Conservation (phyloP, 2,888 invertebrate species). For the Macrophya alboannulata region DNA sequence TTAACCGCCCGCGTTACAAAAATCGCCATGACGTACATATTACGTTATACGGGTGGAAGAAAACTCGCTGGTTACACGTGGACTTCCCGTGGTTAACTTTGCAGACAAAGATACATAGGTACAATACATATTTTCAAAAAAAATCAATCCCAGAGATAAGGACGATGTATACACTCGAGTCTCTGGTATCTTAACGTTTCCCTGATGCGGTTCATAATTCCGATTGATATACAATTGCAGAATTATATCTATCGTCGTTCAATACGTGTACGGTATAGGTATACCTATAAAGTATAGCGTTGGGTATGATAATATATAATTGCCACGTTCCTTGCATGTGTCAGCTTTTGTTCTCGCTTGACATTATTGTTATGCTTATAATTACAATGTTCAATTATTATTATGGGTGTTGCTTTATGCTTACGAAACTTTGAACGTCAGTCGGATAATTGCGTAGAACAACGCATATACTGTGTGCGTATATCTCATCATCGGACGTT, state of each 20-base stretch:
- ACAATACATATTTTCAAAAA: background rate
- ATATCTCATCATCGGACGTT: background rate
- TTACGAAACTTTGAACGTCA: slow-evolving; percentile 41
- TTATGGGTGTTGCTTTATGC: no score
- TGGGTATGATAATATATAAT: background rate
- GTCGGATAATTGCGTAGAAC: background rate
- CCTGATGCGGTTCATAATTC: background rate
- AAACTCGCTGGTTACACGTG: slow-evolving; percentile 15
- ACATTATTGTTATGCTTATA: background rate
- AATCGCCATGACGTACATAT: background rate
- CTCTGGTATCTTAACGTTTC: background rate
- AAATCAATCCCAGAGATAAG: background rate
- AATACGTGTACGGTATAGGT: background rate
- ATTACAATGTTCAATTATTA: background rate
- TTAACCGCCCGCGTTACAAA: background rate
- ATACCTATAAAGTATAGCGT: background rate
- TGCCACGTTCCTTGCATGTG: background rate
- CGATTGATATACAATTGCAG: background rate
- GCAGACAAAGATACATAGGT: background rate
- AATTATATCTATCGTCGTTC: background rate
- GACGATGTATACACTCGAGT: background rate
- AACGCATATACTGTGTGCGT: background rate
- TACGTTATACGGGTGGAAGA: slow-evolving; percentile 1
- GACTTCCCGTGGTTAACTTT: slow-evolving; percentile 8
- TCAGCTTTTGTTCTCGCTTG: background rate